phyloP scores from a whole-genome alignment of 2,797 vertebrate genomes.

The Fundulus diaphanus region DNA sequence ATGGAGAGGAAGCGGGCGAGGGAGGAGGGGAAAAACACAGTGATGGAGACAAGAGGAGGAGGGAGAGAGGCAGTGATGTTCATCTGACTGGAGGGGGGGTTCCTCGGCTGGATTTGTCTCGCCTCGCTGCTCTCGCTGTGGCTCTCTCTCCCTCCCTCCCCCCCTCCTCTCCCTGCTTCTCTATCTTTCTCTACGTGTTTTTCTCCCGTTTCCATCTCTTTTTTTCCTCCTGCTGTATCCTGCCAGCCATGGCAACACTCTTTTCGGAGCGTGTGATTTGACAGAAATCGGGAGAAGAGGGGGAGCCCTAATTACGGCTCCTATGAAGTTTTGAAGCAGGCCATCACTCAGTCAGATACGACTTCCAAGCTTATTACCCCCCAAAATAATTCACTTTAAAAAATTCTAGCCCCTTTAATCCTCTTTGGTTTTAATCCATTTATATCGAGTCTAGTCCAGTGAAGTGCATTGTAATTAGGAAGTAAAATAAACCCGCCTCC shows the following conservation, averaged over 20 bases:
- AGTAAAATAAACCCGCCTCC: slow-evolving; percentile 20
- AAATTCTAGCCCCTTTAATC: slow-evolving; percentile 41
- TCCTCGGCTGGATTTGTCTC: slow-evolving; percentile 82
- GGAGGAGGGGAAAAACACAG: slow-evolving; percentile 63
- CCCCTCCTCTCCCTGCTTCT: slow-evolving; percentile 32
- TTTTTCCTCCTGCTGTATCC: slow-evolving; percentile 52
- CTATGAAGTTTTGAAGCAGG: slow-evolving; percentile 25
- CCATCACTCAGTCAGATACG: slow-evolving; percentile 18
- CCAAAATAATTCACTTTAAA: slow-evolving; percentile 17
- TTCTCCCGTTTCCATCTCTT: slow-evolving; percentile 16
- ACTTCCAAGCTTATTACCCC: not conserved
- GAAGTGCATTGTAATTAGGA: slow-evolving; percentile 44
- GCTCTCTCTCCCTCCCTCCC: slow-evolving; percentile 45
- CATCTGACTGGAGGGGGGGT: slow-evolving; percentile 84
- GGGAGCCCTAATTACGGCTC: slow-evolving; percentile 62
- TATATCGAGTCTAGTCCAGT: slow-evolving; percentile 43
- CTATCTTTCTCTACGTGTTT: slow-evolving; percentile 26
- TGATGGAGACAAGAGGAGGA: slow-evolving; percentile 59
- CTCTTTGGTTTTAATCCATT: slow-evolving; percentile 8
- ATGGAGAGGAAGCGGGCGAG: slow-evolving; percentile 64
- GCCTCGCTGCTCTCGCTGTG: slow-evolving; percentile 72
- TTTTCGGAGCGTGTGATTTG: slow-evolving; percentile 82
- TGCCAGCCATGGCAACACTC: slow-evolving; percentile 79
- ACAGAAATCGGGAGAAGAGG: slow-evolving; percentile 86
- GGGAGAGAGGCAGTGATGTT: slow-evolving; percentile 74